phyloP scores from a whole-genome alignment of 2,113 vertebrate species.

The Eublepharis macularius region DNA sequence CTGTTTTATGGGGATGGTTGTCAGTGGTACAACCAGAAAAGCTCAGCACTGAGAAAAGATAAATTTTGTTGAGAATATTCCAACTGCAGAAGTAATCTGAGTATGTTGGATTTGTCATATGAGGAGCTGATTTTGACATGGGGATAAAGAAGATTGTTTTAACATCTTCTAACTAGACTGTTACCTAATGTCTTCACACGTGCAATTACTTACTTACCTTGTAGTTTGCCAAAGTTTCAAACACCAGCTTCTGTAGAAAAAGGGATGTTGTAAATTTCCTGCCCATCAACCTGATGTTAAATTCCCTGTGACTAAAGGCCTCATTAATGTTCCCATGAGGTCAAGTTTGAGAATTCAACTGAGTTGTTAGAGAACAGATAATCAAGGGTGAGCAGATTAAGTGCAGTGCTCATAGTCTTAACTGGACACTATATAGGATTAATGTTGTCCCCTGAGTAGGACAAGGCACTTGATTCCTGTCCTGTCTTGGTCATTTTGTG shows the following conservation, averaged over 20 bases:
- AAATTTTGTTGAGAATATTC: neutral
- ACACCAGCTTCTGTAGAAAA: neutral
- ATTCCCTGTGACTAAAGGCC: neutral
- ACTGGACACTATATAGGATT: neutral
- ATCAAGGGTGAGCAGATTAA: neutral
- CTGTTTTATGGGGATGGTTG: slow-evolving; percentile 1
- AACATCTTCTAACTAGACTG: neutral
- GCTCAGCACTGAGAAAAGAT: neutral
- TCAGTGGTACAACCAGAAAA: slow-evolving; percentile 47
- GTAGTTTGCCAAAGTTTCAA: neutral
- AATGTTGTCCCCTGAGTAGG: neutral
- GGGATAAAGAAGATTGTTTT: neutral
- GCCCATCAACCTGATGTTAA: neutral
- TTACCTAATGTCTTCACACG: neutral
- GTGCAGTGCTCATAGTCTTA: neutral
- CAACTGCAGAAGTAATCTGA: neutral
- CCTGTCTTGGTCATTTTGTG: neutral
- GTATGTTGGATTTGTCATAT: neutral
- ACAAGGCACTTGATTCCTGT: neutral
- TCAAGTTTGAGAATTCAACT: neutral
- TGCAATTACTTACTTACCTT: neutral
- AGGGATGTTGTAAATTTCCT: neutral
- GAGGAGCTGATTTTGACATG: neutral
- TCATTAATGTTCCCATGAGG: neutral
- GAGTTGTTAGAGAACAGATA: neutral